A percentile compares a stretch with the other conserved stretches of the same genome.
These are phyloP conservation scores for Alloplasta piceator DNA, from an alignment of 2,888 invertebrate species.

Conservation along the genomic window DNA sequence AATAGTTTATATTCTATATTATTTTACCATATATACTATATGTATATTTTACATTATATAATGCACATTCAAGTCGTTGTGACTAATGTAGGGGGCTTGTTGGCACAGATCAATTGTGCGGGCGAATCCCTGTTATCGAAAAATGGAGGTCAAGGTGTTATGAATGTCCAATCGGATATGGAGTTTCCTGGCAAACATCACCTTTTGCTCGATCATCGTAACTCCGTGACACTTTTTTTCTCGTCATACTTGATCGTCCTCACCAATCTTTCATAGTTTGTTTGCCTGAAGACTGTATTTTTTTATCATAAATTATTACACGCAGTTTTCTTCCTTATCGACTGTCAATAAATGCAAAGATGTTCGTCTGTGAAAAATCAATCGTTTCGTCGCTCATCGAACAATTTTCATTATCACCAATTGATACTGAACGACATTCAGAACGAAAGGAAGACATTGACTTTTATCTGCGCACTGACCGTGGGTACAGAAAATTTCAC, in stretches of 20 bases:
- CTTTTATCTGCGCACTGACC: too few relatives aligned
- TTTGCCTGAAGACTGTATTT: not conserved
- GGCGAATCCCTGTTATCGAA: constrained; percentile 2
- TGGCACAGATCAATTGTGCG: constrained; percentile 17
- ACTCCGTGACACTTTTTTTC: not conserved
- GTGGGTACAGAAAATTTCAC: too few relatives aligned
- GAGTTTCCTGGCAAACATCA: not conserved
- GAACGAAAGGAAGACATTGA: too few relatives aligned
- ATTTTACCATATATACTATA: not conserved
- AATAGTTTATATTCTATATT: not conserved
- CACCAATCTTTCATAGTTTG: not conserved
- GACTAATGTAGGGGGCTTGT: constrained; percentile 29
- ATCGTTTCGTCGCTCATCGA: too few relatives aligned
- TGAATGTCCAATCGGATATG: constrained; percentile 8
- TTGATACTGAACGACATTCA: too few relatives aligned
- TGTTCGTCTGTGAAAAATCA: too few relatives aligned
- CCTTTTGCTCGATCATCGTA: not conserved
- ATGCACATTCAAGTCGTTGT: not conserved
- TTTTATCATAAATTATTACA: not conserved
- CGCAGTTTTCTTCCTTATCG: not conserved
- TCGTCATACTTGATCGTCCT: not conserved
- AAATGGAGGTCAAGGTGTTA: constrained; percentile 27
- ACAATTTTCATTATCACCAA: too few relatives aligned
- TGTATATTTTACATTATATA: not conserved
- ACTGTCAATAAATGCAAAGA: too few relatives aligned